Base-by-base conservation (phyloP, 1,140 invertebrate genomes). In the Thalassaphorura encarpata region DNA sequence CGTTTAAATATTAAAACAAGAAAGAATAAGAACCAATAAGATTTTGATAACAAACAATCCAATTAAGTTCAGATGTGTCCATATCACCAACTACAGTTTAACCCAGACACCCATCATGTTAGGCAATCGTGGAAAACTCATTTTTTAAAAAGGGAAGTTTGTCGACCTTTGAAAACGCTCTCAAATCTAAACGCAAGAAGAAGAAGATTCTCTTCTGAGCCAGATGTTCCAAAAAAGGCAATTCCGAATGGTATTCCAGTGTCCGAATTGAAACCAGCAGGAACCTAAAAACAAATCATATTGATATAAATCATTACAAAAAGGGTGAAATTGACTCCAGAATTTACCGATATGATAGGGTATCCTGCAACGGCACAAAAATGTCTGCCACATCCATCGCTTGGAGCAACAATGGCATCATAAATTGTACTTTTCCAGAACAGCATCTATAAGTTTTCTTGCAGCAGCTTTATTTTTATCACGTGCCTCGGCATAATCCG, bases 401-500 rank as follows among this genome's bases (percentile, higher is more conserved):
- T n/a, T n/a, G n/a, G n/a, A n/a, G n/a, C n/a, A n/a, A n/a, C n/a
- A n/a, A n/a, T n/a, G n/a, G n/a, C n/a, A n/a, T n/a, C n/a, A n/a
- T n/a, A n/a, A n/a, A n/a, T 21, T 27, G 31, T 51, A 39, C 23
- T 51, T 51, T 13, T 51, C 33, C 13, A 51, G 28, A 6, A 51
- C 4, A 24, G 6, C 19, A 2, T 46, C 21, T 2, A 29, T 3
- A 15, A 29, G 39, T 8, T 28, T 0, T 31, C 39, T 51, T 2
- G 53, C 47, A n/a, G 33, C 52, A 5, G 6, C 2, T 36, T 42
- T 18, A 42, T 56, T 55, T 28, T 29, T 45, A 8, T 52, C 39
- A 13, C 54, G 36, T 5, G 46, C 39, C 1, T 49, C 33, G n/a
- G 52, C 18, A 24, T 60, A 60, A 8, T 47, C 55, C 5, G 8